phyloP scores from a whole-genome alignment of 1,140 invertebrate species.

The Orchestia grillus region DNA sequence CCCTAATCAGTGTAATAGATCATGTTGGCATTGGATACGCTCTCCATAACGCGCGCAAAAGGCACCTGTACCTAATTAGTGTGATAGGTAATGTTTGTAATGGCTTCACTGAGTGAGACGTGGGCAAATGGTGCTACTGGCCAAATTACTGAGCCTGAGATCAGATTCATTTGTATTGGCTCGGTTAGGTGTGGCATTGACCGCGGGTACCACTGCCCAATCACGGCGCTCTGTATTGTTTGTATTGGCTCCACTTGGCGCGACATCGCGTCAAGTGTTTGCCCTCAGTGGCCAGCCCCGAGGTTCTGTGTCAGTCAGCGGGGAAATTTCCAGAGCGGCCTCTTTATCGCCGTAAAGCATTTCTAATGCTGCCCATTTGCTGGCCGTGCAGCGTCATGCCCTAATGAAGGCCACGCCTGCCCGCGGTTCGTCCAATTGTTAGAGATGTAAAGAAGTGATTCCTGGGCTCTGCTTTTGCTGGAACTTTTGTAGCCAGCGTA shows the following conservation, averaged over 20 bases:
- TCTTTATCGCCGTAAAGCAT: background rate
- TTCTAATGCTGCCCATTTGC: background rate
- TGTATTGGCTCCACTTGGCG: background rate
- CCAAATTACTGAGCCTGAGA: background rate
- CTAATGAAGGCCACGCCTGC: slow-evolving; percentile 4
- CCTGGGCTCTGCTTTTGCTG: background rate
- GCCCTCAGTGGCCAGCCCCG: no score
- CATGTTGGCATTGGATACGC: background rate
- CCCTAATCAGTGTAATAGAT: background rate
- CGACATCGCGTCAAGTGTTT: background rate
- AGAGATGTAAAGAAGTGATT: background rate
- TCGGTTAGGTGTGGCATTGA: background rate
- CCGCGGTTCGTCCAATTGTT: background rate
- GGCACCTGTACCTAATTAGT: background rate
- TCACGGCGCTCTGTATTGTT: background rate
- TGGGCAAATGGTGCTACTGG: background rate
- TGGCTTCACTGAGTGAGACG: background rate
- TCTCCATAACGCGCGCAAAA: background rate
- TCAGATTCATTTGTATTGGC: background rate
- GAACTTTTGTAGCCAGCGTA: background rate
- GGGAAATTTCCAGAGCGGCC: background rate
- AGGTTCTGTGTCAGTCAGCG: background rate
- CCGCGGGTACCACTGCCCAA: background rate
- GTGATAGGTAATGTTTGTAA: background rate
- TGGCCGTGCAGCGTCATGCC: background rate